phyloP scores from a whole-genome alignment of 2,888 invertebrate species.

The Cheilosia pagana region DNA sequence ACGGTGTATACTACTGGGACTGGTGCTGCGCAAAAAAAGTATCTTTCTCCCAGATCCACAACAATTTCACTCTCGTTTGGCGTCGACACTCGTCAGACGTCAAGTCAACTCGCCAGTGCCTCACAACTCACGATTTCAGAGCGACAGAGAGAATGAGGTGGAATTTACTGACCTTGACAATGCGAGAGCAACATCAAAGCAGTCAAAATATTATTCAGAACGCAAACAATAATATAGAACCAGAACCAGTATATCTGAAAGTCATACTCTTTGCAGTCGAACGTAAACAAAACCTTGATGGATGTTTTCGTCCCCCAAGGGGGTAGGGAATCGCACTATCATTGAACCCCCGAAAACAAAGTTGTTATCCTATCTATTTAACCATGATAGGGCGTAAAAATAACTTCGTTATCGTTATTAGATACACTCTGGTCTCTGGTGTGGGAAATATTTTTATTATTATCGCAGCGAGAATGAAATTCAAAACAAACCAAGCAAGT shows the following conservation, averaged over 20 bases:
- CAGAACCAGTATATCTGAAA: background rate
- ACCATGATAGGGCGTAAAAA: conserved; percentile 9
- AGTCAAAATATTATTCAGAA: background rate
- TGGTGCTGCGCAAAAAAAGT: background rate
- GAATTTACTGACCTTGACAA: conserved; percentile 31
- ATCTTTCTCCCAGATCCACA: conserved; percentile 4
- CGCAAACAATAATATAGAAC: background rate
- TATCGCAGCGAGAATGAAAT: conserved; percentile 2
- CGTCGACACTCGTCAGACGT: background rate
- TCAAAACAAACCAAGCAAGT: conserved; percentile 9
- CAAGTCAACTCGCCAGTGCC: too few species aligned
- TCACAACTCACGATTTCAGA: too few species aligned
- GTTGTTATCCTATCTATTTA: conserved; percentile 8
- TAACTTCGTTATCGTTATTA: conserved; percentile 23
- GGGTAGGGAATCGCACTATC: background rate
- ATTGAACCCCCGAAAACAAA: background rate
- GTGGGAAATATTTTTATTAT: background rate
- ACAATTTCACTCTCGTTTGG: background rate
- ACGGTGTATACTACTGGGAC: background rate
- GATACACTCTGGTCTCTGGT: background rate
- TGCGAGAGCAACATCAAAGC: conserved; percentile 7
- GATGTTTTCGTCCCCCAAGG: background rate
- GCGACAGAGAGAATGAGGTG: background rate
- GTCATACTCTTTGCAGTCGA: background rate
- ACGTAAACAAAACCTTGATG: conserved; percentile 1